Conservation (phyloP, 2,113 vertebrate species). For the Paramormyrops kingsleyae region DNA sequence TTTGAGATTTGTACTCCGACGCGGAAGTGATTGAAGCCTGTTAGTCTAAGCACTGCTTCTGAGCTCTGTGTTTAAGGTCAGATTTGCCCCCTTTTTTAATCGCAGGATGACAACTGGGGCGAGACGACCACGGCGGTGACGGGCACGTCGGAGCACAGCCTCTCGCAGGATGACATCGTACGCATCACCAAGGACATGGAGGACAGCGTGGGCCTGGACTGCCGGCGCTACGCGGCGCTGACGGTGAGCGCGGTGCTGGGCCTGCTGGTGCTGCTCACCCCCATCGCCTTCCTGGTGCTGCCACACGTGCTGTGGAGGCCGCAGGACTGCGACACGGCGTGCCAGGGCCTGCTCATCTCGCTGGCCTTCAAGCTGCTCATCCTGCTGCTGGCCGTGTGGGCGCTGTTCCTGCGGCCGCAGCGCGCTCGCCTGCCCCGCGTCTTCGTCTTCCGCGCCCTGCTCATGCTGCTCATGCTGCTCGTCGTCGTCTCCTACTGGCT, state of each 20-base stretch:
- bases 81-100: background rate
- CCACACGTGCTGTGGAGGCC: conserved; percentile 87
- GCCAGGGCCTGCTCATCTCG: conserved; percentile 92
- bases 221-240: conserved; percentile 74
- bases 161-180: conserved; percentile 93
- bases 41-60: background rate
- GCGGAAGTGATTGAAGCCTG: background rate
- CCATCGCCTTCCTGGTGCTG: conserved; percentile 84
- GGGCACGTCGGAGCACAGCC: conserved; percentile 91
- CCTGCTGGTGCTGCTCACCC: conserved; percentile 85
- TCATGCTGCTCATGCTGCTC: conserved; percentile 81
- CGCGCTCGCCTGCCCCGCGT: conserved; percentile 77
- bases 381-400: conserved; percentile 87
- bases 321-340: conserved; percentile 82
- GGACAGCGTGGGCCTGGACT: conserved; percentile 78
- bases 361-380: conserved; percentile 93
- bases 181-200: conserved; percentile 84
- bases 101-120: conserved; percentile 95
- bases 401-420: conserved; percentile 79
- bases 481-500: conserved; percentile 93
- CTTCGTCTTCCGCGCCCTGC: conserved; percentile 78
- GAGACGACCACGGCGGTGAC: conserved; percentile 95
- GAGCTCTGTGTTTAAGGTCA: background rate
- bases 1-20: background rate
- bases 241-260: conserved; percentile 70